A percentile compares a stretch with the other conserved stretches of the same genome.
Conservation (phyloP, 2,888 invertebrate species). For the Agriopis marginaria region DNA sequence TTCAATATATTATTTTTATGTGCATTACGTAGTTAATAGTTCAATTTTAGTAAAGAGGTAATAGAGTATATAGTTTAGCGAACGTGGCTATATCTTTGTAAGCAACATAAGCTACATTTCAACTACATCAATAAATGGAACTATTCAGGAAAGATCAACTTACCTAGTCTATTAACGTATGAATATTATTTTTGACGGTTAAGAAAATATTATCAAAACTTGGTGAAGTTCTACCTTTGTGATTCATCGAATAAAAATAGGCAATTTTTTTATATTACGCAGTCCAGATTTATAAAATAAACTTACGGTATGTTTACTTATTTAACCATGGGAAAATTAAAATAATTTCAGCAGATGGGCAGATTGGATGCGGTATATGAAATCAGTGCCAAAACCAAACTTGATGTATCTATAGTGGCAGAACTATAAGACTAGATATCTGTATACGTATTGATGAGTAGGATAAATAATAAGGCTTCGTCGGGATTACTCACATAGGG, state of each 20-base stretch:
- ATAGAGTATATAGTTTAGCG: too few relatives aligned
- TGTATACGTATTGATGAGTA: background rate
- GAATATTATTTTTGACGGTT: background rate
- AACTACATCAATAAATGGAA: background rate
- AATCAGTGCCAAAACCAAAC: conserved; percentile 13
- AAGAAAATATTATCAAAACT: background rate
- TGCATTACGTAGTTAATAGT: too few relatives aligned
- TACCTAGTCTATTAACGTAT: background rate
- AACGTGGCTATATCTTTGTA: background rate
- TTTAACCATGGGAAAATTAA: conserved; percentile 5
- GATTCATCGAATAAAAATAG: background rate
- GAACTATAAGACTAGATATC: conserved; percentile 4
- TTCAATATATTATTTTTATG: too few relatives aligned
- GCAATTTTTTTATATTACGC: background rate
- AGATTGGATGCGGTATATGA: conserved; percentile 8
- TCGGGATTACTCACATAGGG: conserved; percentile 59
- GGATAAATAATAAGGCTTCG: conserved; percentile 4
- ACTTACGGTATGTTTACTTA: background rate
- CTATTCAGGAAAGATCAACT: background rate
- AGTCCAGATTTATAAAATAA: conserved; percentile 1
- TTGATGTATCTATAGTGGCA: background rate
- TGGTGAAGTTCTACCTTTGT: conserved; percentile 1
- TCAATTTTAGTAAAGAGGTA: too few relatives aligned
- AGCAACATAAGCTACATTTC: background rate
- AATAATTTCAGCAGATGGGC: conserved; percentile 7